Evolutionary conservation across 2,113 vertebrate species (phyloP), one percentile per base, ranked within the genome.

Genomic region (Aptenodytes patagonicus): DNA sequence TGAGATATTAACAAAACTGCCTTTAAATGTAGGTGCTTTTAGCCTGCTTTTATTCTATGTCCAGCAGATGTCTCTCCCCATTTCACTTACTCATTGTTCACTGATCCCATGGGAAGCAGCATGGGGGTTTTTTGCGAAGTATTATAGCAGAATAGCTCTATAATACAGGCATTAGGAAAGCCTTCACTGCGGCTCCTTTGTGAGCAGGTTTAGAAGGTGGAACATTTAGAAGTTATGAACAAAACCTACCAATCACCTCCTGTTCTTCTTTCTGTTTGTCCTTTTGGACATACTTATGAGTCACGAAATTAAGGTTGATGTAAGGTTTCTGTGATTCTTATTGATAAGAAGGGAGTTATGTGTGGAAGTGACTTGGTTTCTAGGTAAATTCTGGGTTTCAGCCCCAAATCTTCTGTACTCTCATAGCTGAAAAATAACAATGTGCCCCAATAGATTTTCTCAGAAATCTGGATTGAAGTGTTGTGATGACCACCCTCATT

Each of bases 401-500:
- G 28, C 18, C 28, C 28, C 13, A 55, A 2, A 28, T 52, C 38
- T 75, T 75, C 40, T 65, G 3, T 58, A 3, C 20, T 60, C 15
- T 64, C 34, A 12, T 0, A 8, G 21, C 57, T 76, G 54, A 24
- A 72, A 77, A 34, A 34, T 7, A 7, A 6, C 17, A 8, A 0
- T 6, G 38, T 52, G 47, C 8, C 29, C 20, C 3, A 8, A 0
- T 7, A 16, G 60, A 4, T 79, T 10, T 69, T 60, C 17, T 66
- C 15, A 64, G 87, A 22, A 54, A 10, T 52, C 1, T 7, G 29
- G 6, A 19, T 46, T 12, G 17, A 55, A 22, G 32, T 0, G 0
- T n/a, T 66, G 42, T 49, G 49, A 4, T 69, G 38, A 32, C 26
- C 46, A 31, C 18, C 68, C 19, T 69, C 24, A 1, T 52, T 90